These are phyloP conservation scores for Labeo catla DNA, from an alignment of 2,113 vertebrate species.

Conservation along the genomic window DNA sequence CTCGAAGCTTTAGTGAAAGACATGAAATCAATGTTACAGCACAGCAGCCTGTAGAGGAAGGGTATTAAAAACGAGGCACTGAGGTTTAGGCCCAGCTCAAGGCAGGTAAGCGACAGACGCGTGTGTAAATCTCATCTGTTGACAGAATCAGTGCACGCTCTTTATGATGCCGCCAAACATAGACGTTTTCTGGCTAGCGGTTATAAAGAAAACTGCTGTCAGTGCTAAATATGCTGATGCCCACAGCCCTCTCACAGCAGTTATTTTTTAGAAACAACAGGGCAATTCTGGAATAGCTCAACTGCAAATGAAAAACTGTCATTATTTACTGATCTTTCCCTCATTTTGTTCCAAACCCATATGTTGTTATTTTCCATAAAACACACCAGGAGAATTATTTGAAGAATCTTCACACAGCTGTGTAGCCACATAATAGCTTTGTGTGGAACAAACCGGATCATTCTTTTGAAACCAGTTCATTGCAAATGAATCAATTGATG, in stretches of 20 bases:
- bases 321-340: background rate
- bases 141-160: slow-evolving; percentile 74
- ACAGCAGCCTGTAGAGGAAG: background rate
- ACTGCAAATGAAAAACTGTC: background rate
- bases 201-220: background rate
- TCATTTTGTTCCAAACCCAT: background rate
- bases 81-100: slow-evolving; percentile 9
- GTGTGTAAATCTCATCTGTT: slow-evolving; percentile 67
- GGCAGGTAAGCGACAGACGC: slow-evolving; percentile 20
- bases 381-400: background rate
- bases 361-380: background rate
- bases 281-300: background rate
- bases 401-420: background rate
- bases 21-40: slow-evolving; percentile 37
- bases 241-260: background rate
- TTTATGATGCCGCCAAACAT: slow-evolving; percentile 67
- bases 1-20: slow-evolving; percentile 25
- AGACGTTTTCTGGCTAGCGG: background rate
- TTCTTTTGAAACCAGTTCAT: background rate
- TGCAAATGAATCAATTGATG: background rate
- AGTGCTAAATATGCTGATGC: slow-evolving; percentile 3
- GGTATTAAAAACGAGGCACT: slow-evolving; percentile 5
- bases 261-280: slow-evolving; percentile 13
- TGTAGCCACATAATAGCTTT: background rate
- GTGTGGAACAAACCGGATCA: background rate